These are phyloP conservation scores for Anhinga rufa DNA, from an alignment of 2,113 vertebrate species.

Conservation along the genomic window DNA sequence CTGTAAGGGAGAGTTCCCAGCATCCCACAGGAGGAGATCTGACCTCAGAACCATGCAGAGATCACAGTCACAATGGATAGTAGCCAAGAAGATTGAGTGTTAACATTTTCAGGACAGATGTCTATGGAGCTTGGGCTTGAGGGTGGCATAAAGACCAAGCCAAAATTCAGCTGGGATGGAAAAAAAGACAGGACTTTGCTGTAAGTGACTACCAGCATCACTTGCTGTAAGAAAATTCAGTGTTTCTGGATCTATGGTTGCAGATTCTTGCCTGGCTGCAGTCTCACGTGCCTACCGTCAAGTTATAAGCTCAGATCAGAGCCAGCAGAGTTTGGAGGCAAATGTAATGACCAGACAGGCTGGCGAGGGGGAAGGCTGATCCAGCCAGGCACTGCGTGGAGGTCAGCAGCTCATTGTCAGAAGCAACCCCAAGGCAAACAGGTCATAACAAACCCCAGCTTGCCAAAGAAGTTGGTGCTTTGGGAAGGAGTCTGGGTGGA, in stretches of 20 bases:
- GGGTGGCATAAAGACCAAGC: not conserved
- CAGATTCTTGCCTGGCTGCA: not conserved
- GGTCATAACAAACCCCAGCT: not conserved
- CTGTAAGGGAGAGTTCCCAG: not conserved
- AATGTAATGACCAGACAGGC: not conserved
- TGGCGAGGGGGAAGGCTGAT: not conserved
- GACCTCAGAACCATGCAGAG: not conserved
- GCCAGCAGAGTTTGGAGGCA: not conserved
- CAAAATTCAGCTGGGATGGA: not conserved
- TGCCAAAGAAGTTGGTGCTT: not conserved
- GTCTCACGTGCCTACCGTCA: not conserved
- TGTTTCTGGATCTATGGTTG: not conserved
- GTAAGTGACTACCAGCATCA: not conserved
- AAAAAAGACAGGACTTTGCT: not conserved
- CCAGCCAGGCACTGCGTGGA: rapidly evolving
- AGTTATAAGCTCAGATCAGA: not conserved
- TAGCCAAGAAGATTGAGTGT: not conserved
- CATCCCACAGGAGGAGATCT: not conserved
- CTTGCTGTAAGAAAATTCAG: not conserved
- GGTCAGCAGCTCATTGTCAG: not conserved
- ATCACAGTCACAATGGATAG: not conserved
- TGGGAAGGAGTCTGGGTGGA: not conserved
- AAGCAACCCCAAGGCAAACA: not conserved
- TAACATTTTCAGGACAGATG: not conserved
- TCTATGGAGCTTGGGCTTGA: not conserved